Evolutionary conservation across 2,888 invertebrate genomes (phyloP).

Genomic region (Drosophila yooni): DNA sequence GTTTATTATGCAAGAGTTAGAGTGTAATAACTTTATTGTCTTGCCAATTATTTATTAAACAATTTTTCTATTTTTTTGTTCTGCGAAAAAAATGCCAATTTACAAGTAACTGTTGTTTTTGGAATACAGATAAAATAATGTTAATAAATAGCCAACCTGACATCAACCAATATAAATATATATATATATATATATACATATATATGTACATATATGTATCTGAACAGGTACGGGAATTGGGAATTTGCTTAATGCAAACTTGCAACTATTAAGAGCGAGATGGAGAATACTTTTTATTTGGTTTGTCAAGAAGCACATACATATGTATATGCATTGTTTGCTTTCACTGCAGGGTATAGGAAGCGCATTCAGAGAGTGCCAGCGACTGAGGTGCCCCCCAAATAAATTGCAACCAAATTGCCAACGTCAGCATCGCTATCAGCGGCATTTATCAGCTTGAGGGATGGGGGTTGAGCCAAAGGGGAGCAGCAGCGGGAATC

Average conservation of each 20-base stretch:
- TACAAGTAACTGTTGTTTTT: neutral
- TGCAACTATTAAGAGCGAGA: neutral
- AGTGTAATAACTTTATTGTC: slow-evolving; percentile 1
- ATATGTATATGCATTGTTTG: neutral
- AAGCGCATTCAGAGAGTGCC: slow-evolving; percentile 27
- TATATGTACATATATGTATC: neutral
- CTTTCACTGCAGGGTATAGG: slow-evolving; percentile 20
- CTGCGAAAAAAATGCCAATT: no score
- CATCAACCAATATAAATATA: neutral
- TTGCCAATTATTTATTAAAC: neutral
- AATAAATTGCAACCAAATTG: slow-evolving; percentile 79
- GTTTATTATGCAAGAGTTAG: neutral
- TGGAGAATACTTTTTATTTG: neutral
- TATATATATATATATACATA: neutral
- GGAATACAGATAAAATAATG: neutral
- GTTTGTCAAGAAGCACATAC: no score
- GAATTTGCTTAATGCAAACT: neutral
- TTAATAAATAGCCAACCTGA: neutral
- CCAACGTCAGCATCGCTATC: slow-evolving; percentile 79
- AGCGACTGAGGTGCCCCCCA: slow-evolving; percentile 55
- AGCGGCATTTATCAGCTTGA: slow-evolving; percentile 74
- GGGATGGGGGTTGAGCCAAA: slow-evolving; percentile 16
- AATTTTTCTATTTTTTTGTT: neutral
- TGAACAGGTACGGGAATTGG: neutral
- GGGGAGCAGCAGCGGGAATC: slow-evolving; percentile 3